These are phyloP conservation scores for Gandaritis pyraliata DNA, from an alignment of 2,888 invertebrate genomes.

Conservation along the genomic window DNA sequence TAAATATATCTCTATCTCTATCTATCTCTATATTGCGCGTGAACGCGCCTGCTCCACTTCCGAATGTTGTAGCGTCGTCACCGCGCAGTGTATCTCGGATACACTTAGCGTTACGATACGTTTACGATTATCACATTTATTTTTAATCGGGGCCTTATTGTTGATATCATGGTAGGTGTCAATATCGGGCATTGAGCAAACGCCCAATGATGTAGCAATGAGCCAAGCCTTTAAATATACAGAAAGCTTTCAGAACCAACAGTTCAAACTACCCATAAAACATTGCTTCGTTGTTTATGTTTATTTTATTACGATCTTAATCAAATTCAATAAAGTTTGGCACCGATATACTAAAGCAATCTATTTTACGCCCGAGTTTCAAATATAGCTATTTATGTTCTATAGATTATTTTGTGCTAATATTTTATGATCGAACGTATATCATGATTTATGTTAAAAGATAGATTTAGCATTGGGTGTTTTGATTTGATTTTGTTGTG, in stretches of 20 bases:
- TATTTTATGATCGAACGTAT: slow-evolving; percentile 1
- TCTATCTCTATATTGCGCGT: too few relatives aligned
- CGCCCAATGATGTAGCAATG: too few relatives aligned
- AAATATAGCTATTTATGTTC: slow-evolving; percentile 21
- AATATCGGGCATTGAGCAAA: too few relatives aligned
- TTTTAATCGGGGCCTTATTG: too few relatives aligned
- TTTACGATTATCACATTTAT: too few relatives aligned
- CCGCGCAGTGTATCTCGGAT: too few relatives aligned
- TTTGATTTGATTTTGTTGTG: too few relatives aligned
- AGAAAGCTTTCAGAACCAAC: slow-evolving; percentile 23
- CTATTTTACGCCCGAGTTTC: slow-evolving; percentile 24
- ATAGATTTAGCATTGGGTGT: not conserved
- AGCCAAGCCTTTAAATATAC: not conserved
- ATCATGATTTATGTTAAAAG: not conserved
- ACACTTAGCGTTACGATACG: too few relatives aligned
- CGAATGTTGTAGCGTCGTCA: too few relatives aligned
- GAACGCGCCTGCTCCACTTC: too few relatives aligned
- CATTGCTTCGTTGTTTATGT: slow-evolving; percentile 18
- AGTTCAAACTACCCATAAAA: slow-evolving; percentile 28
- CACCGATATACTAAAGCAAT: slow-evolving; percentile 26
- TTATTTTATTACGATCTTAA: slow-evolving; percentile 24
- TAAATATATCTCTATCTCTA: too few relatives aligned
- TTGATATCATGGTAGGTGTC: too few relatives aligned
- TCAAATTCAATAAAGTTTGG: slow-evolving; percentile 30
- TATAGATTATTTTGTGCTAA: slow-evolving; percentile 4